Conservation (phyloP, 2,888 invertebrate species). For the Diaperis boleti region DNA sequence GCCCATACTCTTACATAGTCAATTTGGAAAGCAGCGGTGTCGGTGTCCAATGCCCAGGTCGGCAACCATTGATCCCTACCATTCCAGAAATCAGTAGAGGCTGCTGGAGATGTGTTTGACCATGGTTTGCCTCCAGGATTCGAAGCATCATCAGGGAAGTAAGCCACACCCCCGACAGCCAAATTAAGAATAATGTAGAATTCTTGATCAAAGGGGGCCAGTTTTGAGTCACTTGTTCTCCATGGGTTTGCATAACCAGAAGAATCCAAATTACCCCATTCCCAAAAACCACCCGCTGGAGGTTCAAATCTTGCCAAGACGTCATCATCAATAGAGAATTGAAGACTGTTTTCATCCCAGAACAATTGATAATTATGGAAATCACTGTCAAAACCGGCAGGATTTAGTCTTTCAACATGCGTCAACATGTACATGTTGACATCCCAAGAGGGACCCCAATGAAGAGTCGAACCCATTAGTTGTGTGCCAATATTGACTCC, state of each 20-base stretch:
- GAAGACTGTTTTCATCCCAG: conserved; percentile 72
- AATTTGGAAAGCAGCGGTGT: conserved; percentile 73
- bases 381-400: conserved; percentile 67
- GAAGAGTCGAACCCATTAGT: conserved; percentile 73
- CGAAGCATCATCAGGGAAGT: conserved; percentile 72
- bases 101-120: conserved; percentile 65
- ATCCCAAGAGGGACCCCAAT: conserved; percentile 74
- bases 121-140: conserved; percentile 72
- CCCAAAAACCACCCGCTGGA: conserved; percentile 74
- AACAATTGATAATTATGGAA: conserved; percentile 76
- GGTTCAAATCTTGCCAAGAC: conserved; percentile 68
- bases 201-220: conserved; percentile 78
- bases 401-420: conserved; percentile 63
- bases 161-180: conserved; percentile 76
- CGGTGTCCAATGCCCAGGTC: conserved; percentile 69
- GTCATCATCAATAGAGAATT: conserved; percentile 68
- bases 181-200: conserved; percentile 75
- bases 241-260: conserved; percentile 70
- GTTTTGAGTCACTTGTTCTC: conserved; percentile 67
- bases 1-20: conserved; percentile 77
- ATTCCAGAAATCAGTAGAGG: conserved; percentile 75
- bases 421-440: conserved; percentile 71
- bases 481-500: conserved; percentile 69
- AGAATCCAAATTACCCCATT: conserved; percentile 70
- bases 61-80: conserved; percentile 69